These are phyloP conservation scores for Bombus breviceps DNA, from an alignment of 1,140 invertebrate genomes.

Conservation along the genomic window DNA sequence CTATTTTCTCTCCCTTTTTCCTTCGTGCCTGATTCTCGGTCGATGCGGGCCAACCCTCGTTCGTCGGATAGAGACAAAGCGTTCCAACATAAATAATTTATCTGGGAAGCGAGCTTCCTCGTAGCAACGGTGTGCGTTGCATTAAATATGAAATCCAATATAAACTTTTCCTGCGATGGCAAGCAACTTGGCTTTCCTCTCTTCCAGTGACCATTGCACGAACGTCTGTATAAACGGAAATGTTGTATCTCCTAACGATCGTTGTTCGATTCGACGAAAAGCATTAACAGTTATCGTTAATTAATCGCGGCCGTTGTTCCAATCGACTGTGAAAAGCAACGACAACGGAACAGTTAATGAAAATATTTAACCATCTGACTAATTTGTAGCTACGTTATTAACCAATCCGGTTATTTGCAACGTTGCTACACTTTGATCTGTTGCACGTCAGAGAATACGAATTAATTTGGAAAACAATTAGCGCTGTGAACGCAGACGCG, in stretches of 20 bases:
- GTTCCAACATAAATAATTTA: constrained; percentile 75
- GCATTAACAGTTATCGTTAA: constrained; percentile 1
- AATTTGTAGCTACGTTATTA: constrained; percentile 17
- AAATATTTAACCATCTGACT: constrained; percentile 28
- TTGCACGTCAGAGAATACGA: not conserved
- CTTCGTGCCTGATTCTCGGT: constrained; percentile 18
- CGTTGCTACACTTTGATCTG: constrained; percentile 12
- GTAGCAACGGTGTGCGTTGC: constrained; percentile 63
- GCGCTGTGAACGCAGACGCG: too few species aligned
- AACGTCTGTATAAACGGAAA: not conserved
- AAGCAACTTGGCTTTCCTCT: not conserved
- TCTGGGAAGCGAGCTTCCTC: constrained; percentile 45
- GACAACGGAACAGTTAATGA: not conserved
- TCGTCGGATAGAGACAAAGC: constrained; percentile 55
- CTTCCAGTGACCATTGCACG: not conserved
- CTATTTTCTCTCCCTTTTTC: not conserved
- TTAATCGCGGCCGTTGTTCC: constrained; percentile 21
- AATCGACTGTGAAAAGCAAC: not conserved
- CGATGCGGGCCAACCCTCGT: constrained; percentile 10
- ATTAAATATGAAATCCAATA: constrained; percentile 80
- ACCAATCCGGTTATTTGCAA: not conserved
- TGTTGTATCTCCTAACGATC: not conserved
- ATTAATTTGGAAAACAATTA: constrained; percentile 43
- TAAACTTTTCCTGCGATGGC: constrained; percentile 69
- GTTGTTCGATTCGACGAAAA: not conserved